Base-by-base conservation (phyloP, 2,113 vertebrate species). In the Alexandromys fortis region DNA sequence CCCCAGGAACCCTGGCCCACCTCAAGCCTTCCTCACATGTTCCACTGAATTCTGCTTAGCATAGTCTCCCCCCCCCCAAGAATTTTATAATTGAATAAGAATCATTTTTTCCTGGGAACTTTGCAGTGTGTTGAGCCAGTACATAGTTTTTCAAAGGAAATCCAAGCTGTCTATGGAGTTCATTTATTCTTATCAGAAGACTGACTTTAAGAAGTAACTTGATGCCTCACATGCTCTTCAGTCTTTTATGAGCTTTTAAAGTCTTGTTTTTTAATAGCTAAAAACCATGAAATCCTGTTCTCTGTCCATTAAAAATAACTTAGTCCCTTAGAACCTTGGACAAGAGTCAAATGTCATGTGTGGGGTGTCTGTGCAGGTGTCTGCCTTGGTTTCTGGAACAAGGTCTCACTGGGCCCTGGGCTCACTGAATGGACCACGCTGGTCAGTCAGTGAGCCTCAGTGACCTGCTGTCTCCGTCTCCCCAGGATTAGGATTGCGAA, bases 161-260 rank as follows among this genome's bases (percentile, higher is more conserved):
- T 61, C 70, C 33, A 93, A 5, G 65, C 42, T 52, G 93, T 94
- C 58, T 42, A 65, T 90, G 85, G 49, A 67, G 55, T 92, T 95
- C 45, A 85, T 30, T 94, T 96, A 90, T 19, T 89, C 45, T 75
- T 70, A 93, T 61, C 42, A 93, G 55, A 85, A 97, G 61, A 76
- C 8, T 94, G 78, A 86, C 93, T 89, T 96, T 95, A 28, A 86
- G 89, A 95, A 91, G 72, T 61, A 94, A 12, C 78, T 90, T 92
- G 81, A 88, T 94, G 33, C 38, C 67, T 35, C 92, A 3, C 52
- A 73, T 68, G 38, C 67, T 83, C 90, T 93, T 82, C 49, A 97
- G 8, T 82, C 45, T 95, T n/a, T 92, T 77, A 42, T 90, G 78
- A 92, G 78, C 55, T 94, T 93, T 92, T 85, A 89, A 95, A 94